phyloP scores from a whole-genome alignment of 2,113 vertebrate species.

The Dipodomys spectabilis region DNA sequence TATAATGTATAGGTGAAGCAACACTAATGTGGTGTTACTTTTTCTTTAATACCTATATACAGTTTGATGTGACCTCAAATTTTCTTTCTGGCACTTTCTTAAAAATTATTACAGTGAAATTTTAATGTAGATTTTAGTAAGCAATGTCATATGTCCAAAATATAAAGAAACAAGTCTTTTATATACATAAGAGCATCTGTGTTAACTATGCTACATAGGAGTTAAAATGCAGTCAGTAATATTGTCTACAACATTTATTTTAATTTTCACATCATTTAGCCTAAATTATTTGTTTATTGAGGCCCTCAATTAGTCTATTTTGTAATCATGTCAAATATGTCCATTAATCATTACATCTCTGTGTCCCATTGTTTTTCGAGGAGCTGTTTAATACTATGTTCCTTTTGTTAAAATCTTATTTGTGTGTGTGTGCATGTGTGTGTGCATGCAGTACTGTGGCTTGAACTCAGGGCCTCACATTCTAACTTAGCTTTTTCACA shows the following conservation, averaged over 20 bases:
- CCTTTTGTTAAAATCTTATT: not conserved
- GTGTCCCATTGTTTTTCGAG: not conserved
- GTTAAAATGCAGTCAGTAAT: not conserved
- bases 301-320: not conserved
- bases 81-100: not conserved
- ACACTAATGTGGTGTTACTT: not conserved
- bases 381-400: not conserved
- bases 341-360: not conserved
- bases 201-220: not conserved
- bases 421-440: too few species aligned
- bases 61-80: not conserved
- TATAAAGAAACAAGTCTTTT: slow-evolving; percentile 13
- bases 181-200: not conserved
- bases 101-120: not conserved
- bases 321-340: not conserved
- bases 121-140: not conserved
- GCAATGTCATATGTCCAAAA: not conserved
- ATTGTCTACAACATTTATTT: not conserved
- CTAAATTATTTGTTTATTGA: not conserved
- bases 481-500: too few species aligned
- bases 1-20: not conserved
- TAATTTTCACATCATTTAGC: not conserved
- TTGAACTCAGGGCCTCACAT: too few species aligned
- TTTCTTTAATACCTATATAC: not conserved
- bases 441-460: too few species aligned